Conservation (phyloP, 1,140 invertebrate species). For the Lasioglossum baleicum region DNA sequence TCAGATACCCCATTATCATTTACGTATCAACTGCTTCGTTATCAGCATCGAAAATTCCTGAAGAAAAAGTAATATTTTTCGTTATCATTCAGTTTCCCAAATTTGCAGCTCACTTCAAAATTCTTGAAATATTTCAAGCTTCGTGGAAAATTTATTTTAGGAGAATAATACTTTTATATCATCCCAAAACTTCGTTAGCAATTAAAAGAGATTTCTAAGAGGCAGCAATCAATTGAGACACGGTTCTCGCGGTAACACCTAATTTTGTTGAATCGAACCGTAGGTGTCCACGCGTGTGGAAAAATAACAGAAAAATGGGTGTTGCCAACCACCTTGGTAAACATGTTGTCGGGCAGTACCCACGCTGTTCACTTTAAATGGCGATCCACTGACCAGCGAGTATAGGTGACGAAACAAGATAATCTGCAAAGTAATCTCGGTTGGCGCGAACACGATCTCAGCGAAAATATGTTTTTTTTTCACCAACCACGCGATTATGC, state of each 20-base stretch:
- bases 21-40: no score
- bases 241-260: background rate
- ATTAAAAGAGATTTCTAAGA: no score
- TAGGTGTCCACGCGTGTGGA: background rate
- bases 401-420: slow-evolving; percentile 49
- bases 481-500: background rate
- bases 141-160: no score
- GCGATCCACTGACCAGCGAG: slow-evolving; percentile 46
- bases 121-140: no score
- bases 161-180: no score
- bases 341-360: slow-evolving; percentile 46
- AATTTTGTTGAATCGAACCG: background rate
- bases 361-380: slow-evolving; percentile 45
- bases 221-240: no score
- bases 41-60: no score
- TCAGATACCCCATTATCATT: no score
- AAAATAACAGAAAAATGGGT: slow-evolving; percentile 30
- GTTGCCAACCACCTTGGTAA: slow-evolving; percentile 36
- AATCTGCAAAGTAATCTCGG: slow-evolving; percentile 29
- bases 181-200: no score
- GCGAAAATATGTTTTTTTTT: slow-evolving; percentile 25
- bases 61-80: no score
- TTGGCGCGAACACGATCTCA: slow-evolving; percentile 14
- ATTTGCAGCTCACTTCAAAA: no score
- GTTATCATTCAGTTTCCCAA: no score